Conservation (phyloP, 2,797 vertebrate genomes). For the Betta splendens region DNA sequence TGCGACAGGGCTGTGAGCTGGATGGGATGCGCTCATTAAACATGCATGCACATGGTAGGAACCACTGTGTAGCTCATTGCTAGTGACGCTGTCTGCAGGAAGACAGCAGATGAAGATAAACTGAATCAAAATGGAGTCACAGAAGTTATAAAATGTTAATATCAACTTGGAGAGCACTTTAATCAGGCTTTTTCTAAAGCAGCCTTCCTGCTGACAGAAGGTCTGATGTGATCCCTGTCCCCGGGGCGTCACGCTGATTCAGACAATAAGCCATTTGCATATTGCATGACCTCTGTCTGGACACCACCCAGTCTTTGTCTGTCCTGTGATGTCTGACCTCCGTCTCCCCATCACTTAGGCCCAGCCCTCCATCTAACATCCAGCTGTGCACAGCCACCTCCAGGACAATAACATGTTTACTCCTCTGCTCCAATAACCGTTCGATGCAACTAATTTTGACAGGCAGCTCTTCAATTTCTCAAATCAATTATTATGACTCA, state of each 20-base stretch:
- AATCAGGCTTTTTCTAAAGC: too few species aligned
- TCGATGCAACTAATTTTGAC: constrained; percentile 75
- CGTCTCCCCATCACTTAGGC: constrained; percentile 35
- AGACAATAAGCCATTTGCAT: constrained; percentile 43
- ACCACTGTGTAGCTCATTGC: constrained; percentile 29
- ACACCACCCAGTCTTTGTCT: constrained; percentile 31
- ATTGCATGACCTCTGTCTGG: constrained; percentile 31
- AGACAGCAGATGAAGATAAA: constrained; percentile 8
- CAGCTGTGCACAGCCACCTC: constrained; percentile 59
- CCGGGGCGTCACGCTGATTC: constrained; percentile 10
- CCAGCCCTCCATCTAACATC: constrained; percentile 44
- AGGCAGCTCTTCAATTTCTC: constrained; percentile 77
- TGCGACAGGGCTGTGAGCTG: constrained; percentile 31
- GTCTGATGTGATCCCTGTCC: constrained; percentile 6
- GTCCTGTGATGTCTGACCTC: constrained; percentile 67
- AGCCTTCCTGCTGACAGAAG: neutral
- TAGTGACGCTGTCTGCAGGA: too few species aligned
- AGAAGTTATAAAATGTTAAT: too few species aligned
- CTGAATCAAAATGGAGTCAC: constrained; percentile 33
- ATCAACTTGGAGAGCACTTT: too few species aligned
- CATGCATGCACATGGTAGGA: constrained; percentile 49
- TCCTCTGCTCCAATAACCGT: constrained; percentile 52
- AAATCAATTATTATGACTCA: constrained; percentile 82
- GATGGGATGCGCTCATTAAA: constrained; percentile 54
- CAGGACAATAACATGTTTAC: constrained; percentile 81